phyloP scores from a whole-genome alignment of 1,140 invertebrate genomes.

The Proales similis region DNA sequence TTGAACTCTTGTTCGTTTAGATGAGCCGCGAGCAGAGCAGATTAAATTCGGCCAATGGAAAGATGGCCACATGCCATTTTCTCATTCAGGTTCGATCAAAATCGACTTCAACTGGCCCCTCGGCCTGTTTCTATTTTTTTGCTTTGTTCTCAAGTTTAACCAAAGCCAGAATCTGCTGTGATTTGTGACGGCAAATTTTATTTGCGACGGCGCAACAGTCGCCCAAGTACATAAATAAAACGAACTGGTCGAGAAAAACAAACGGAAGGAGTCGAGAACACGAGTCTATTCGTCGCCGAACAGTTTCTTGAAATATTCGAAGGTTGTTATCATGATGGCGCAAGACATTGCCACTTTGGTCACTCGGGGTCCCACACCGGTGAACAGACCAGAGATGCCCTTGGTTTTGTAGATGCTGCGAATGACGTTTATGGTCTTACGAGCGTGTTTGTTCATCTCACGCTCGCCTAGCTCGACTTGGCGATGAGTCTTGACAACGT shows the following conservation, averaged over 20 bases:
- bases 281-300: not conserved
- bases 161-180: too few species aligned
- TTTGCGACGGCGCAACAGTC: too few species aligned
- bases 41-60: conserved; percentile 9
- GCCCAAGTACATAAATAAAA: too few species aligned
- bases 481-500: conserved; percentile 36
- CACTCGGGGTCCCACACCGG: conserved; percentile 32
- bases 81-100: not conserved
- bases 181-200: too few species aligned
- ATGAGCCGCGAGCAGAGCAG: not conserved
- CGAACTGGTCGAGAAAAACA: too few species aligned
- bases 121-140: too few species aligned
- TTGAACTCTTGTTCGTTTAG: not conserved
- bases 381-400: conserved; percentile 21
- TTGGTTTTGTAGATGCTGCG: not conserved
- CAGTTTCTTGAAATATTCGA: conserved; percentile 35
- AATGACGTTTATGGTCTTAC: conserved; percentile 3
- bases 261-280: too few species aligned
- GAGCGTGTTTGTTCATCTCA: conserved; percentile 3
- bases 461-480: conserved; percentile 34
- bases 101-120: too few species aligned
- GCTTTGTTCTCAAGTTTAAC: too few species aligned
- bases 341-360: conserved; percentile 37
- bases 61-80: conserved; percentile 15
- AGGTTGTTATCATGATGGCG: conserved; percentile 37